Conservation (phyloP, 2,888 invertebrate genomes). For the Drosophila villosipedis region DNA sequence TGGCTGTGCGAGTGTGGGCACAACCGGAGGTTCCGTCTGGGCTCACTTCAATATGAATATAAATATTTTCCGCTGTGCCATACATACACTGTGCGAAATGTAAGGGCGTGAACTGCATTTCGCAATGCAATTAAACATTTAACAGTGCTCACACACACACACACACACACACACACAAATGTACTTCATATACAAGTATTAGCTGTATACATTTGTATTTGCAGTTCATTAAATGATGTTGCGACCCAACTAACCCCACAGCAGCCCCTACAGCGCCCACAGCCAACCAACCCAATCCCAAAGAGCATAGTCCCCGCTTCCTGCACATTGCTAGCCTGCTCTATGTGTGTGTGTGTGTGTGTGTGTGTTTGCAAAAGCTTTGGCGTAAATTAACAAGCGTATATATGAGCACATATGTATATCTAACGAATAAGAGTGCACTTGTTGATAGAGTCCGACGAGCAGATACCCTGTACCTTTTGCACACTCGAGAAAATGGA, state of each 20-base stretch:
- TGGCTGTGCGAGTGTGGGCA: background rate
- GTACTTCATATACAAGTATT: background rate
- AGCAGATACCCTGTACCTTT: background rate
- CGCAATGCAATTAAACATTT: slow-evolving; percentile 67
- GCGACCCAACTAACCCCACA: slow-evolving; percentile 31
- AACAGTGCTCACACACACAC: slow-evolving; percentile 29
- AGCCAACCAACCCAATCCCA: background rate
- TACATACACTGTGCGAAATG: slow-evolving; percentile 51
- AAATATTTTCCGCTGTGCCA: slow-evolving; percentile 18
- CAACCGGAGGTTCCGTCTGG: slow-evolving; percentile 43
- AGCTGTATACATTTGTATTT: slow-evolving; percentile 43
- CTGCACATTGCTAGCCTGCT: slow-evolving; percentile 37
- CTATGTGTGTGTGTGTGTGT: slow-evolving; percentile 19
- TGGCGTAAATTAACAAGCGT: slow-evolving; percentile 74
- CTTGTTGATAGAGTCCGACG: background rate
- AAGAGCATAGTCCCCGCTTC: slow-evolving; percentile 20
- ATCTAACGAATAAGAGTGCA: background rate
- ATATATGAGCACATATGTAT: slow-evolving; percentile 1
- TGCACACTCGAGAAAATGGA: background rate
- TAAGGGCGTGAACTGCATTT: slow-evolving; percentile 12
- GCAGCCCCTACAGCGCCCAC: background rate
- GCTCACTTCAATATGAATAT: slow-evolving; percentile 32
- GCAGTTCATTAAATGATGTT: slow-evolving; percentile 64
- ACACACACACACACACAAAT: background rate
- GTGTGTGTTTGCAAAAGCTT: slow-evolving; percentile 58